Percentiles rank a stretch among this genome's conserved stretches.
Evolutionary conservation across 2,797 vertebrate genomes (phyloP).

Genomic region (Sebastolobus alascanus): DNA sequence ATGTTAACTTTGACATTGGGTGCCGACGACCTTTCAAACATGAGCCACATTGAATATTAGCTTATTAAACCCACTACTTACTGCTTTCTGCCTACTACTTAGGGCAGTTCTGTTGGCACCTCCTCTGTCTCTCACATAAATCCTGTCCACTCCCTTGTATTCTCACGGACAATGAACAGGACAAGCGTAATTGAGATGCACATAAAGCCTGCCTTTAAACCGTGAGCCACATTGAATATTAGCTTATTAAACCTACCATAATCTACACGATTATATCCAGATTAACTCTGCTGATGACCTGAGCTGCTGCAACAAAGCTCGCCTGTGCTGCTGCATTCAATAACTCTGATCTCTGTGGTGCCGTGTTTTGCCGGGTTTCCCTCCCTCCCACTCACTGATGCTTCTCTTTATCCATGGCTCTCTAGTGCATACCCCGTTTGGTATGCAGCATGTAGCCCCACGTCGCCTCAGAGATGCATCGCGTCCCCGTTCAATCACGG

Average conservation of each 20-base stretch:
- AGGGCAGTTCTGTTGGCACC: not conserved
- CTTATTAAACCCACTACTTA: not conserved
- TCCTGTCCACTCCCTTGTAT: conserved; percentile 13
- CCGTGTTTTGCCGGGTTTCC: conserved; percentile 61
- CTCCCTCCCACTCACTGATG: conserved; percentile 63
- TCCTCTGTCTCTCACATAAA: conserved; percentile 17
- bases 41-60: too few species aligned
- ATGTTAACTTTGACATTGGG: not conserved
- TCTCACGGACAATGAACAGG: conserved; percentile 1
- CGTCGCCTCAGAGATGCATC: conserved; percentile 45
- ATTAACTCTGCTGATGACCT: conserved; percentile 42
- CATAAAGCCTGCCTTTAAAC: not conserved
- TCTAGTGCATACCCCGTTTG: conserved; percentile 44
- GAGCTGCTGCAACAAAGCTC: conserved; percentile 37
- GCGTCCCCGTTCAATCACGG: conserved; percentile 56
- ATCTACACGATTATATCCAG: conserved; percentile 36
- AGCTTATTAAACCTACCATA: not conserved
- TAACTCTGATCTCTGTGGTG: conserved; percentile 41
- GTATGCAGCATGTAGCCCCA: conserved; percentile 62
- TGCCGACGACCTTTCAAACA: too few species aligned
- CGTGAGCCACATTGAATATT: not conserved
- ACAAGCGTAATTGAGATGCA: not conserved
- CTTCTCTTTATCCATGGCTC: conserved; percentile 32
- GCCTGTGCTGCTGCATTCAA: conserved; percentile 42
- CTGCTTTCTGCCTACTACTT: not conserved